Base-by-base conservation (phyloP, 2,113 vertebrate genomes). In the Eudyptes chrysolophus region DNA sequence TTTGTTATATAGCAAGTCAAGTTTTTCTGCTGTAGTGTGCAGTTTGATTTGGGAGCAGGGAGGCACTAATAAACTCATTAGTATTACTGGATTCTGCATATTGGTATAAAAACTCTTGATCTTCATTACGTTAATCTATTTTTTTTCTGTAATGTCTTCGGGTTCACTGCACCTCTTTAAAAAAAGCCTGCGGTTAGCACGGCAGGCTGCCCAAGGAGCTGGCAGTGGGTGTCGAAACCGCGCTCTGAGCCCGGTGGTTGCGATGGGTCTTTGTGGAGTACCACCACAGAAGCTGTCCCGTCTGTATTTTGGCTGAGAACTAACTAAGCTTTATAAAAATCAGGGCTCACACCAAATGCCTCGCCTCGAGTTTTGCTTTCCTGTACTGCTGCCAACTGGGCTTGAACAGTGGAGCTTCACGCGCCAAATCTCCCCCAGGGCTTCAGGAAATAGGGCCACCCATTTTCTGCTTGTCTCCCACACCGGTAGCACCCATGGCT, bases 121-220 rank as follows among this genome's bases (percentile, higher is more conserved):
- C 20, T 52, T 84, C 13, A 19, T 72, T 75, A 24, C 7, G 2
- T 17, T 60, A 29, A 21, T 46, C 7, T 40, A 1, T 36, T 29
- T 22, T 44, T 76, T 69, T 42, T 7, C 22, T 64, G 22, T 80
- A 58, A 69, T 34, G 30, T n/a, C 52, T 72, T 80, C 64, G 49
- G 32, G 30, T 54, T 85, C 1, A 0, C 6, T 69, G 61, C 16
- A 60, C 11, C 27, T 66, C 55, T 79, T 89, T n/a, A 26, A 12
- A 58, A 68, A 60, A 49, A 84, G 8, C 40, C 78, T 49, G 44
- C 1, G 1, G 25, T 42, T 20, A 36, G 46, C 51, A 36, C 1
- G 1, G 48, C 3, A 2, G 16, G 15, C 58, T 79, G 57, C 62
- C 61, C 2, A 0, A 0, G 0, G 30, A 58, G 34, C 44, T 58